phyloP scores from a whole-genome alignment of 2,113 vertebrate species.

The Hiodon tergisus region DNA sequence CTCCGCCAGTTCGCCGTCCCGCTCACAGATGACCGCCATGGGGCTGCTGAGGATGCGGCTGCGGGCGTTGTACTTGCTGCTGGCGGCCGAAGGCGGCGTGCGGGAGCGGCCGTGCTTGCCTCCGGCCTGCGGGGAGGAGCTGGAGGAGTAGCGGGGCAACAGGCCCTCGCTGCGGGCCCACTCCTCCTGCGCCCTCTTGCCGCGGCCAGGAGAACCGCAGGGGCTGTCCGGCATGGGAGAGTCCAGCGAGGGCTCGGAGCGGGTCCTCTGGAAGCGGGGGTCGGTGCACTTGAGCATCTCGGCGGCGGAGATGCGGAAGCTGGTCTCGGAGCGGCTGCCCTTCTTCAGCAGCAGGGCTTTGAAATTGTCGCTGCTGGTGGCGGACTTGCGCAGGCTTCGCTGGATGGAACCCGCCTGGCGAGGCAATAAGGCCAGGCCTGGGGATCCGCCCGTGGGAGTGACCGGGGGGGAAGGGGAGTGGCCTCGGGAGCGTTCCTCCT shows the following conservation, averaged over 20 bases:
- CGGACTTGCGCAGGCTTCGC: constrained; percentile 82
- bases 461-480: constrained; percentile 77
- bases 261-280: constrained; percentile 75
- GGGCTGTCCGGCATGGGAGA: constrained; percentile 52
- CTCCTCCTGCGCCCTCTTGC: constrained; percentile 71
- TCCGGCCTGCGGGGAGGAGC: constrained; percentile 63
- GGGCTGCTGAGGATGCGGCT: constrained; percentile 92
- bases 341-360: constrained; percentile 97
- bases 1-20: constrained; percentile 79
- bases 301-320: constrained; percentile 87
- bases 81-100: constrained; percentile 87
- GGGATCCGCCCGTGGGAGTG: constrained; percentile 72
- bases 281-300: constrained; percentile 93
- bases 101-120: constrained; percentile 78
- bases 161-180: constrained; percentile 78
- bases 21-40: constrained; percentile 95
- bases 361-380: constrained; percentile 94
- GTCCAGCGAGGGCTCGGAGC: constrained; percentile 58
- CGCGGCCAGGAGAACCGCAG: constrained; percentile 59
- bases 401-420: constrained; percentile 83
- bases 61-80: constrained; percentile 88
- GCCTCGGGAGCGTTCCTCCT: constrained; percentile 74
- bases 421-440: constrained; percentile 54
- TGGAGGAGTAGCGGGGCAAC: constrained; percentile 67
- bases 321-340: constrained; percentile 82